Conservation (phyloP, 2,888 invertebrate genomes). For the Melanchra persicariae region DNA sequence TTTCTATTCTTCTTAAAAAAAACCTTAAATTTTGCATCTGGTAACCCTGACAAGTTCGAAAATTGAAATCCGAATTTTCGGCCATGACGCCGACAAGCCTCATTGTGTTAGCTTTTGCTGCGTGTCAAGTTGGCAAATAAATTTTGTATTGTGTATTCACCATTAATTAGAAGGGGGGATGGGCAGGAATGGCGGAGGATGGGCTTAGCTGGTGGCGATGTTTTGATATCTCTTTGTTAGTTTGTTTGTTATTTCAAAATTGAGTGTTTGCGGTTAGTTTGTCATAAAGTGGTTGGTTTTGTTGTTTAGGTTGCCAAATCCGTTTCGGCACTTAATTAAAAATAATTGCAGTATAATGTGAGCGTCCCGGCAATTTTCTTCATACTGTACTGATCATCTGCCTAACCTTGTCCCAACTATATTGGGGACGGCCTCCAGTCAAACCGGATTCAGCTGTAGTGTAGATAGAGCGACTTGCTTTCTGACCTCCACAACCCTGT, state of each 20-base stretch:
- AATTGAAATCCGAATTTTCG: conserved; percentile 74
- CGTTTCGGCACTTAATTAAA: no score
- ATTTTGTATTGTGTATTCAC: conserved; percentile 66
- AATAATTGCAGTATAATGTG: no score
- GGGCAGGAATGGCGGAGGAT: conserved; percentile 18
- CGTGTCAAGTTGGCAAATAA: conserved; percentile 70
- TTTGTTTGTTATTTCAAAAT: conserved; percentile 20
- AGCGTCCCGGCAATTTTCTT: no score
- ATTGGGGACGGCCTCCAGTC: no score
- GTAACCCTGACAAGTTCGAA: conserved; percentile 59
- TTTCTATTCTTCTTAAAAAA: no score
- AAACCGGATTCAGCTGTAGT: no score
- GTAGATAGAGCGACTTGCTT: no score
- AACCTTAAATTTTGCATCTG: conserved; percentile 8
- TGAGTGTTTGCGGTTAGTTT: conserved; percentile 2
- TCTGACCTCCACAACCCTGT: no score
- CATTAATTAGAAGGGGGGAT: conserved; percentile 61
- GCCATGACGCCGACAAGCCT: conserved; percentile 76
- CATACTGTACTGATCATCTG: no score
- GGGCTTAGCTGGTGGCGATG: conserved; percentile 12
- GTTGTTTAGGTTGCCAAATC: no score
- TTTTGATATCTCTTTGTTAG: conserved; percentile 46
- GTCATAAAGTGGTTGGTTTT: not conserved
- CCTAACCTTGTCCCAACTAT: no score
- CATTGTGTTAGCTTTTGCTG: conserved; percentile 74